Percentiles rank a stretch among this genome's conserved stretches.
Evolutionary conservation across 2,113 vertebrate genomes (phyloP).

Genomic region (Neolamprologus cancellatus): DNA sequence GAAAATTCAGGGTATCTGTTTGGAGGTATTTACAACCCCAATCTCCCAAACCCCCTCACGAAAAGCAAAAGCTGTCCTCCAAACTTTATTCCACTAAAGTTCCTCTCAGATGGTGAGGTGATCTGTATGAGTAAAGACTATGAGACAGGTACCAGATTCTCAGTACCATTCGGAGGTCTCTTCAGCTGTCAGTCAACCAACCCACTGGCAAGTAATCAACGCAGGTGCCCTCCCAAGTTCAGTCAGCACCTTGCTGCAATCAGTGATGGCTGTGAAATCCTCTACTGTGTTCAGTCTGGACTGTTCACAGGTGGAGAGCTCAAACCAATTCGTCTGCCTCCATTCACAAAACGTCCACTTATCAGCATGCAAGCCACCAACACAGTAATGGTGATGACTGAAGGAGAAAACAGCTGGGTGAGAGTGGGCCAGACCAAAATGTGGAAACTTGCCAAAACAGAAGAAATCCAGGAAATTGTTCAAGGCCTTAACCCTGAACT

Average conservation of each 20-base stretch:
- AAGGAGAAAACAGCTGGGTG: constrained; percentile 75
- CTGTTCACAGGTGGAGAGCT: constrained; percentile 74
- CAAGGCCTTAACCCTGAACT: neutral
- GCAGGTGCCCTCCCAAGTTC: constrained; percentile 78
- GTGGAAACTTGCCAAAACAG: constrained; percentile 71
- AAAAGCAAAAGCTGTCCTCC: constrained; percentile 78
- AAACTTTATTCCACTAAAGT: constrained; percentile 60
- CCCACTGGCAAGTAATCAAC: constrained; percentile 51
- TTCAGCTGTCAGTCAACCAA: constrained; percentile 84
- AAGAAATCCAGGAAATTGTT: constrained; percentile 57
- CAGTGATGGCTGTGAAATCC: constrained; percentile 85
- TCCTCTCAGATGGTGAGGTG: constrained; percentile 73
- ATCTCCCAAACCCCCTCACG: constrained; percentile 75
- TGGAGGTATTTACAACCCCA: constrained; percentile 78
- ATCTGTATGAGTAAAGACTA: constrained; percentile 84
- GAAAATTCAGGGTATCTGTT: constrained; percentile 78
- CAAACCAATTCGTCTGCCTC: constrained; percentile 76
- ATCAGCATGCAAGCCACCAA: constrained; percentile 60
- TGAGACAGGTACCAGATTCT: constrained; percentile 57
- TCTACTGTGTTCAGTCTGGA: constrained; percentile 80
- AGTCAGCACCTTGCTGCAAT: constrained; percentile 83
- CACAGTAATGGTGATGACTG: constrained; percentile 78
- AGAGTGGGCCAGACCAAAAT: constrained; percentile 66
- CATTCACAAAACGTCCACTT: constrained; percentile 74
- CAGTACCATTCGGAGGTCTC: constrained; percentile 83